Conservation (phyloP, 2,113 vertebrate genomes). For the Donacobius atricapilla region DNA sequence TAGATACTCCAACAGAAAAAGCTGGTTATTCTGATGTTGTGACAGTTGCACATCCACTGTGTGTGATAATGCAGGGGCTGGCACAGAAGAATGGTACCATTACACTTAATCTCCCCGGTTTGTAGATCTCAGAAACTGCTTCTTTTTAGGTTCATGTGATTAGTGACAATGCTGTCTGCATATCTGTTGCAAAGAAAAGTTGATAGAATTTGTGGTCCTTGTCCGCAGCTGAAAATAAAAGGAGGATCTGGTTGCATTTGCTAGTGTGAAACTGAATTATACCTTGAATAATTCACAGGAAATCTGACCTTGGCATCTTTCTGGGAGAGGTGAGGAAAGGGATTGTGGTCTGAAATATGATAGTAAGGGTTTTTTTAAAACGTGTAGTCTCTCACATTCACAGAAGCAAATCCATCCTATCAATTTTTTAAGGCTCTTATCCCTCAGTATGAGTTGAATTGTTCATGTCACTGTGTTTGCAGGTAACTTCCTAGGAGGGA, state of each 20-base stretch:
- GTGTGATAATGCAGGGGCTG: background rate
- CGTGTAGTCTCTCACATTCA: background rate
- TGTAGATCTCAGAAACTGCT: background rate
- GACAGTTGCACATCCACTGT: background rate
- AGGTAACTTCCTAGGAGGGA: background rate
- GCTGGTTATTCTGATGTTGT: background rate
- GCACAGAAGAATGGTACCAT: background rate
- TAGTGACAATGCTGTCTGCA: background rate
- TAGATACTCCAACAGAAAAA: background rate
- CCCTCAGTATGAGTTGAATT: background rate
- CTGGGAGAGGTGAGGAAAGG: background rate
- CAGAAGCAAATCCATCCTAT: background rate
- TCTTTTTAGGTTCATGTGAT: background rate
- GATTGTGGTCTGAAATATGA: conserved; percentile 11
- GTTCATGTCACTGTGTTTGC: background rate
- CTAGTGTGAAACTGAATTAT: conserved; percentile 7
- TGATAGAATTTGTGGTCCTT: background rate
- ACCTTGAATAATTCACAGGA: conserved; percentile 26
- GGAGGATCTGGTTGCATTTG: background rate
- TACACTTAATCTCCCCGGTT: background rate
- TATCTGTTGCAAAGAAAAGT: background rate
- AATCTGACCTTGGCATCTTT: background rate
- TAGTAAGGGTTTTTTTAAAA: background rate
- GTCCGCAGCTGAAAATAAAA: background rate
- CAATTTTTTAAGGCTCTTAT: background rate